Evolutionary conservation across 2,113 vertebrate species (phyloP).

Genomic region (Isichthys henryi): DNA sequence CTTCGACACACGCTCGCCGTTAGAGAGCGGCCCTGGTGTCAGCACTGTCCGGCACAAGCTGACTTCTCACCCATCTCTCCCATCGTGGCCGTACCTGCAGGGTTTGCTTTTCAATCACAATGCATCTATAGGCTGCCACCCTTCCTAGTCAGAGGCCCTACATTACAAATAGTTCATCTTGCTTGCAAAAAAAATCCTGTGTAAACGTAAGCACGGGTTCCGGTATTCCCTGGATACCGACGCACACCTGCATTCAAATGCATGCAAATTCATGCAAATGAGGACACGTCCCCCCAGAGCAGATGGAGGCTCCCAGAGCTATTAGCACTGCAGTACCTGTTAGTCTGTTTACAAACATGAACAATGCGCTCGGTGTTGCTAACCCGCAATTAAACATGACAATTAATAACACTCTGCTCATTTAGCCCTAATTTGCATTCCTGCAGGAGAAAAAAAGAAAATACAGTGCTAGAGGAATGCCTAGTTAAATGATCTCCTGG

Average conservation of each 20-base stretch:
- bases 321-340: conserved; percentile 67
- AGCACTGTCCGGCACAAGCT: background rate
- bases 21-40: background rate
- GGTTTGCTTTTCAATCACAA: background rate
- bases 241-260: conserved; percentile 48
- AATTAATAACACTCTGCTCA: conserved; percentile 45
- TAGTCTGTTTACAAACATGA: conserved; percentile 61
- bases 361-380: conserved; percentile 59
- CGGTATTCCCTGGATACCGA: conserved; percentile 6
- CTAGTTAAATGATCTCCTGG: background rate
- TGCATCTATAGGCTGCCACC: background rate
- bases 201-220: conserved; percentile 44
- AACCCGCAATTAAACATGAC: conserved; percentile 64
- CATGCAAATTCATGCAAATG: conserved; percentile 57
- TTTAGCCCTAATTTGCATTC: conserved; percentile 17
- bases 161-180: background rate
- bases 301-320: conserved; percentile 57
- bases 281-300: conserved; percentile 45
- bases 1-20: background rate
- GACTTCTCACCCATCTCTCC: background rate
- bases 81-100: too few species aligned
- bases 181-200: conserved; percentile 21
- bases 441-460: background rate
- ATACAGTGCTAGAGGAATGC: background rate
- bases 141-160: background rate